Percentiles rank a stretch among this genome's conserved stretches.
Conservation (phyloP, 2,113 vertebrate genomes). For the Capreolus pygargus region DNA sequence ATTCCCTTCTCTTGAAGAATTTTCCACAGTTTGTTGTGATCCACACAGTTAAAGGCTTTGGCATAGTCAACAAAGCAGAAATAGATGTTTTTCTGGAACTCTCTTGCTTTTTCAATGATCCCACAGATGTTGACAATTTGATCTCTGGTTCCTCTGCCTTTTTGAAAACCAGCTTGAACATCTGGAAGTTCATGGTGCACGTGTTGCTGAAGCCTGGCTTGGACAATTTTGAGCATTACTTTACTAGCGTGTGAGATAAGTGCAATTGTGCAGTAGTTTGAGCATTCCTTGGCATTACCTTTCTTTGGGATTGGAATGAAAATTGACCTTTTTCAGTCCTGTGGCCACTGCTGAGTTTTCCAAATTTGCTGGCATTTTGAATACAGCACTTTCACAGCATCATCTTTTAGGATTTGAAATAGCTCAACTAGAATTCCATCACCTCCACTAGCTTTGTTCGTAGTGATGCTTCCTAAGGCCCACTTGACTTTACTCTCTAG, state of each 20-base stretch:
- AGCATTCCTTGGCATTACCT: background rate
- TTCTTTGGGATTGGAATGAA: background rate
- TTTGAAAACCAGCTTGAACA: background rate
- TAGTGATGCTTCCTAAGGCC: background rate
- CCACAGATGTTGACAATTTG: background rate
- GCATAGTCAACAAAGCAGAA: background rate
- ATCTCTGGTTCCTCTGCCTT: background rate
- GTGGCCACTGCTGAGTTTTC: background rate
- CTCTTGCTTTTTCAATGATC: fast-evolving
- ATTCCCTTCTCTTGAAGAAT: background rate
- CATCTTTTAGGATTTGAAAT: background rate
- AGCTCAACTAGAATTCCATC: background rate
- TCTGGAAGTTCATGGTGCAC: background rate
- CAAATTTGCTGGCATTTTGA: background rate
- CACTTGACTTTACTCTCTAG: background rate
- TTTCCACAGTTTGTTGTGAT: background rate
- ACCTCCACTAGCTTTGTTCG: background rate
- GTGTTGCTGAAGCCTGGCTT: background rate
- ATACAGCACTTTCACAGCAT: background rate
- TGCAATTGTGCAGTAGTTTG: background rate
- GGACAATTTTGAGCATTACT: background rate
- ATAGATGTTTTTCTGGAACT: background rate
- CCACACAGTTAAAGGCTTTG: background rate
- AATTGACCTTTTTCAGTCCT: background rate
- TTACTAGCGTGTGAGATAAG: background rate